Evolutionary conservation across 2,797 vertebrate species (phyloP).

Genomic region (Serranus cabrilla): DNA sequence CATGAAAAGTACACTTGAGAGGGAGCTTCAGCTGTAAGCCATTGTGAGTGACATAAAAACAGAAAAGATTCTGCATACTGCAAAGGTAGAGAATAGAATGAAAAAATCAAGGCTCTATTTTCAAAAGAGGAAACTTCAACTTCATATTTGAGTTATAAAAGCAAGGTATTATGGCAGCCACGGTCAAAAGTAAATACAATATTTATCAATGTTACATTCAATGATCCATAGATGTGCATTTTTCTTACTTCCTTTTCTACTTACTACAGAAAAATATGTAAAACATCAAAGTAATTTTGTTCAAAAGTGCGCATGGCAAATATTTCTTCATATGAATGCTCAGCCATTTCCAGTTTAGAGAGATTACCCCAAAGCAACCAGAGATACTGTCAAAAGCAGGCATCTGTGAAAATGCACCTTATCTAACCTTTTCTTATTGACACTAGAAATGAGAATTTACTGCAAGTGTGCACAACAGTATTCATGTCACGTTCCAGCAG

Average conservation of each 20-base stretch:
- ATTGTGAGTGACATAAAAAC: not conserved
- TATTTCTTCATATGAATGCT: slow-evolving; percentile 23
- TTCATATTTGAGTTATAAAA: not conserved
- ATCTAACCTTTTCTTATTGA: slow-evolving; percentile 37
- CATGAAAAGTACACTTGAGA: not conserved
- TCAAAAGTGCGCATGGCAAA: slow-evolving; percentile 3
- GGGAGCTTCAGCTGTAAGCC: not conserved
- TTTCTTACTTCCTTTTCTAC: not conserved
- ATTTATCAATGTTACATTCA: not conserved
- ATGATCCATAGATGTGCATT: not conserved
- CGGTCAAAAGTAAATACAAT: not conserved
- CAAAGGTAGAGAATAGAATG: not conserved
- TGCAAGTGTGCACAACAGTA: slow-evolving; percentile 9
- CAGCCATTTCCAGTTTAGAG: slow-evolving; percentile 16
- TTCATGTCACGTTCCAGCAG: slow-evolving; percentile 27
- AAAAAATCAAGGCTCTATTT: not conserved
- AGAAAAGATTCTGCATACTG: not conserved
- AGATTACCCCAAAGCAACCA: slow-evolving; percentile 30
- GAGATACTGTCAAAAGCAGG: slow-evolving; percentile 37
- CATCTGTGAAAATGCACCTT: slow-evolving; percentile 36
- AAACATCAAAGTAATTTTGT: slow-evolving; percentile 21
- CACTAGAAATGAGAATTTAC: slow-evolving; percentile 27
- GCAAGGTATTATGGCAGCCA: not conserved
- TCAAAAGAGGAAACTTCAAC: not conserved
- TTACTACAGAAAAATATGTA: not conserved